phyloP scores from a whole-genome alignment of 1,140 invertebrate species.

The Theocolax elegans region DNA sequence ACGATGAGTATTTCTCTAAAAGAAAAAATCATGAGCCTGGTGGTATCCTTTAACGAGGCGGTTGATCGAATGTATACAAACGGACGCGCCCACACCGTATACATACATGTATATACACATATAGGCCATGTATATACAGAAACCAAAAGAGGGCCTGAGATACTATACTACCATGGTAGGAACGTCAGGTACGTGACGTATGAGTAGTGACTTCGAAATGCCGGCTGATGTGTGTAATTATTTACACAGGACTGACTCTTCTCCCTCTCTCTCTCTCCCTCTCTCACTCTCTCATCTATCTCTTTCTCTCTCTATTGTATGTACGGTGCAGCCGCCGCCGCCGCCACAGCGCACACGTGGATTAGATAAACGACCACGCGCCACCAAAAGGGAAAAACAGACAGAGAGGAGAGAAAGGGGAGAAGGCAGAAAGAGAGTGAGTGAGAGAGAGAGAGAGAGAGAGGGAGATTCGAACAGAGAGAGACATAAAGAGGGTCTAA shows the following conservation, averaged over 20 bases:
- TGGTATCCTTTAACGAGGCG: not conserved
- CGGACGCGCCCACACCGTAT: not conserved
- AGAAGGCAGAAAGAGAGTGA: not conserved
- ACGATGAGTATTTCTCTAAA: too few species aligned
- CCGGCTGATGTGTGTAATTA: slow-evolving; percentile 45
- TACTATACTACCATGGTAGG: not conserved
- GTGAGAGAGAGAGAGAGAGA: not conserved
- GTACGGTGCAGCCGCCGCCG: slow-evolving; percentile 6
- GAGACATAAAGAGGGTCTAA: too few species aligned
- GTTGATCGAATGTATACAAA: slow-evolving; percentile 13
- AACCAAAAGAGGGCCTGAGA: too few species aligned
- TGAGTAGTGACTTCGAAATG: slow-evolving; percentile 45
- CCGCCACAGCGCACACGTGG: slow-evolving; percentile 46
- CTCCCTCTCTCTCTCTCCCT: not conserved
- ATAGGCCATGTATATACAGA: too few species aligned
- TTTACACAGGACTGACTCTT: slow-evolving; percentile 38
- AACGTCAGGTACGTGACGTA: slow-evolving; percentile 37
- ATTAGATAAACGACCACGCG: slow-evolving; percentile 56
- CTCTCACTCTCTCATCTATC: not conserved
- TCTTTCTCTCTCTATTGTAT: not conserved
- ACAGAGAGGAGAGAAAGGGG: not conserved
- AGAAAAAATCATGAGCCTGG: not conserved
- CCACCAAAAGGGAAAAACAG: not conserved
- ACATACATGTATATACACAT: too few species aligned
- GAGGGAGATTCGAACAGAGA: not conserved